phyloP scores from a whole-genome alignment of 2,113 vertebrate species.

The Ophthalmolycus amberensis region DNA sequence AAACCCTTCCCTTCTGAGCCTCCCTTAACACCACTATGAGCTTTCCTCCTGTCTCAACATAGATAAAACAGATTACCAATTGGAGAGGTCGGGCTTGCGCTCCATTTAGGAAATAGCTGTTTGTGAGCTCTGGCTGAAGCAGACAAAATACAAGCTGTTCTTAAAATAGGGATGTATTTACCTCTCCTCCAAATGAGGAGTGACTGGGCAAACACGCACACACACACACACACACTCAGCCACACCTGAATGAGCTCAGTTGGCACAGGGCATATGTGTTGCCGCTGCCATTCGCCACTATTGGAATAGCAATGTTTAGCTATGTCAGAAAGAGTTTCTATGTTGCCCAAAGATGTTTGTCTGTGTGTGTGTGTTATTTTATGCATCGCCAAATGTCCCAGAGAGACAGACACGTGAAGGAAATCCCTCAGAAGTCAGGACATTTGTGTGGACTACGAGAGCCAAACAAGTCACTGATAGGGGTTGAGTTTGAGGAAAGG shows the following conservation, averaged over 20 bases:
- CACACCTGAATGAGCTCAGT: constrained; percentile 79
- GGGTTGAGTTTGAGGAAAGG: constrained; percentile 45
- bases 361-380: constrained; percentile 36
- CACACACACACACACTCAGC: constrained; percentile 63
- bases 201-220: constrained; percentile 75
- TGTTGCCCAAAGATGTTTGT: constrained; percentile 48
- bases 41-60: constrained; percentile 48
- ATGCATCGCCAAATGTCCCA: neutral
- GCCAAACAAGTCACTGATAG: constrained; percentile 17
- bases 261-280: constrained; percentile 54
- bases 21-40: constrained; percentile 34
- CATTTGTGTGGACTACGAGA: neutral
- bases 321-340: constrained; percentile 62
- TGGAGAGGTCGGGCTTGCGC: constrained; percentile 26
- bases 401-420: constrained; percentile 23
- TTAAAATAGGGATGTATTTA: constrained; percentile 77
- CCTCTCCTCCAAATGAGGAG: constrained; percentile 77
- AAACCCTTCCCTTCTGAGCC: constrained; percentile 57
- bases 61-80: constrained; percentile 59
- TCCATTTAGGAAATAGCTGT: constrained; percentile 41
- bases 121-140: constrained; percentile 43
- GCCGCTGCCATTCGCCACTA: constrained; percentile 44
- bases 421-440: constrained; percentile 3
- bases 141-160: constrained; percentile 73
- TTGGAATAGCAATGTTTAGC: constrained; percentile 56